Evolutionary conservation across 2,888 invertebrate species (phyloP).

Genomic region (Drosophila anomelani): DNA sequence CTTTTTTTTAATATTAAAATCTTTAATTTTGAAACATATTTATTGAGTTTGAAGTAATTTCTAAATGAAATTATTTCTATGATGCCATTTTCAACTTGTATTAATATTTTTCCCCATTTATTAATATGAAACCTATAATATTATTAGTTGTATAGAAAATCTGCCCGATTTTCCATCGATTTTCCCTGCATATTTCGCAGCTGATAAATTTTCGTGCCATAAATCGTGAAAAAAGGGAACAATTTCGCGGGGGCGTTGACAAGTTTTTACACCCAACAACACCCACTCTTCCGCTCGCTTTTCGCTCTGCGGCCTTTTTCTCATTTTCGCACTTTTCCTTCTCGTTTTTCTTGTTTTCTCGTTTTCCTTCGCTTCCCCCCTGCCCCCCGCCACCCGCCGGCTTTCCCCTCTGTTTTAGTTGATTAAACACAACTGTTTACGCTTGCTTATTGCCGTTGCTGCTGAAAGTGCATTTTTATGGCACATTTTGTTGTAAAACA

Average conservation of each 20-base stretch:
- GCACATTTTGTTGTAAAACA: constrained; percentile 22
- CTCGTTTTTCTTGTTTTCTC: constrained; percentile 5
- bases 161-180: not conserved
- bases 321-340: constrained; percentile 14
- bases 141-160: not conserved
- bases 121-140: too few relatives aligned
- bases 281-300: constrained; percentile 7
- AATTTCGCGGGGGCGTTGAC: constrained; percentile 41
- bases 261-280: constrained; percentile 25
- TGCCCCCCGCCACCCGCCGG: not conserved
- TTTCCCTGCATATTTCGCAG: constrained; percentile 34
- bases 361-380: constrained; percentile 6
- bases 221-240: constrained; percentile 52
- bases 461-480: constrained; percentile 60
- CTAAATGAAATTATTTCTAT: not conserved
- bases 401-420: constrained; percentile 60
- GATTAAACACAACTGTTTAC: constrained; percentile 74
- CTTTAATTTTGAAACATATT: not conserved
- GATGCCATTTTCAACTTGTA: too few relatives aligned
- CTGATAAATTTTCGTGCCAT: constrained; percentile 67
- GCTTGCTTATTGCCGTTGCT: constrained; percentile 26
- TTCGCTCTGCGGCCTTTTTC: constrained; percentile 7
- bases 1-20: not conserved
- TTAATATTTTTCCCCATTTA: too few relatives aligned
- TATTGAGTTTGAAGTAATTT: not conserved